phyloP scores from a whole-genome alignment of 2,888 invertebrate species.

The Yponomeuta evonymella region DNA sequence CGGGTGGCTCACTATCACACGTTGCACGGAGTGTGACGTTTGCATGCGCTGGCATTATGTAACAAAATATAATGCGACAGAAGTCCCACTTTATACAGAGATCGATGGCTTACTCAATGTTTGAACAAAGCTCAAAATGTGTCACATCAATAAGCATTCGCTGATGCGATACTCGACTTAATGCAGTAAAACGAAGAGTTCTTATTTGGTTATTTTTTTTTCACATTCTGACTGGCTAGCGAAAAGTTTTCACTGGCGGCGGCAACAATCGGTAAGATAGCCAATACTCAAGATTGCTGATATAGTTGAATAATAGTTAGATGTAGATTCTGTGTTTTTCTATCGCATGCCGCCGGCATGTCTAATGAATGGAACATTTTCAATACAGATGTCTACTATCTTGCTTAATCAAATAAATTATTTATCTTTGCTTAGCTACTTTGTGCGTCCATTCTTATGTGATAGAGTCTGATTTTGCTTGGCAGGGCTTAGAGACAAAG shows the following conservation, averaged over 20 bases:
- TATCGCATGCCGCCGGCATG: constrained; percentile 9
- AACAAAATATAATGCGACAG: background rate
- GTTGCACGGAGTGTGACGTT: background rate
- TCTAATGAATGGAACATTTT: constrained; percentile 24
- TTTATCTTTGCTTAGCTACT: background rate
- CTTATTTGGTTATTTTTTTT: no score
- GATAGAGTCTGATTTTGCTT: background rate
- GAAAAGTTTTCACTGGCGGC: no score
- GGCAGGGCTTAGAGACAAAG: background rate
- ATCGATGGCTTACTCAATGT: background rate
- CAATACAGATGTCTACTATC: background rate
- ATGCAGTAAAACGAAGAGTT: no score
- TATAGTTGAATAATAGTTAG: background rate
- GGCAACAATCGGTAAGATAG: no score
- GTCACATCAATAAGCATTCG: no score
- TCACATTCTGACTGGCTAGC: no score
- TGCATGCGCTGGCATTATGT: background rate
- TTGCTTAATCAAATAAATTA: background rate
- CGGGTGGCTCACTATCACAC: background rate
- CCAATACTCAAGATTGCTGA: background rate
- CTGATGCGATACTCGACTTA: no score
- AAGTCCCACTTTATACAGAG: background rate
- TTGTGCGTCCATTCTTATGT: background rate
- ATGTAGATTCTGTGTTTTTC: background rate
- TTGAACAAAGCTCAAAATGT: no score